Evolutionary conservation across 2,113 vertebrate genomes (phyloP).

Genomic region (Rallus limicola): DNA sequence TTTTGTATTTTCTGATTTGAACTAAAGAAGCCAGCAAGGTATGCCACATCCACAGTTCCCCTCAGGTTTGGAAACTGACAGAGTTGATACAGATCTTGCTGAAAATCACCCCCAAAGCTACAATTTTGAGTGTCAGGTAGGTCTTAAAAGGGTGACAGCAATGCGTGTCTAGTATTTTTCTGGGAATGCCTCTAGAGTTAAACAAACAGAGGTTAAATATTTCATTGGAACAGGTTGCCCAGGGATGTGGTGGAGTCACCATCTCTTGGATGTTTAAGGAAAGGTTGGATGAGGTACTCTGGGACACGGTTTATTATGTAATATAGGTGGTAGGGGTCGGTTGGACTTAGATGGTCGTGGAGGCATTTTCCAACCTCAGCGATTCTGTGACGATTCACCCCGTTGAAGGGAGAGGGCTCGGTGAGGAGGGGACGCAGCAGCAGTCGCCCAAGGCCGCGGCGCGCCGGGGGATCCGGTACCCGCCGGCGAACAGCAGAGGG

Average conservation of each 20-base stretch:
- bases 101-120: background rate
- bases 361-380: too few species aligned
- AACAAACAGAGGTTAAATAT: background rate
- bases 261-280: too few species aligned
- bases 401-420: background rate
- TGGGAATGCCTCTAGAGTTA: background rate
- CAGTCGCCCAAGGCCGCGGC: background rate
- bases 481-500: slow-evolving; percentile 49
- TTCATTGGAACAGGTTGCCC: too few species aligned
- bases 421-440: background rate
- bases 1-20: background rate
- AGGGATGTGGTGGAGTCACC: too few species aligned
- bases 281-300: too few species aligned
- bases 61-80: background rate
- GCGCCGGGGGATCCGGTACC: background rate
- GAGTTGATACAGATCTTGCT: background rate
- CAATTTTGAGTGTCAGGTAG: background rate
- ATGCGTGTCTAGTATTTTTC: background rate
- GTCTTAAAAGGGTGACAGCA: background rate
- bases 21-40: background rate
- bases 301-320: too few species aligned
- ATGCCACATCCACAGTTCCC: background rate
- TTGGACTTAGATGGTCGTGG: too few species aligned
- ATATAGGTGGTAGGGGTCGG: too few species aligned
- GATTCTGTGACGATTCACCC: too few species aligned